Percentiles rank a stretch among this genome's conserved stretches.
These are phyloP conservation scores for Andrena haemorrhoa DNA, from an alignment of 2,888 invertebrate species.

Conservation along the genomic window DNA sequence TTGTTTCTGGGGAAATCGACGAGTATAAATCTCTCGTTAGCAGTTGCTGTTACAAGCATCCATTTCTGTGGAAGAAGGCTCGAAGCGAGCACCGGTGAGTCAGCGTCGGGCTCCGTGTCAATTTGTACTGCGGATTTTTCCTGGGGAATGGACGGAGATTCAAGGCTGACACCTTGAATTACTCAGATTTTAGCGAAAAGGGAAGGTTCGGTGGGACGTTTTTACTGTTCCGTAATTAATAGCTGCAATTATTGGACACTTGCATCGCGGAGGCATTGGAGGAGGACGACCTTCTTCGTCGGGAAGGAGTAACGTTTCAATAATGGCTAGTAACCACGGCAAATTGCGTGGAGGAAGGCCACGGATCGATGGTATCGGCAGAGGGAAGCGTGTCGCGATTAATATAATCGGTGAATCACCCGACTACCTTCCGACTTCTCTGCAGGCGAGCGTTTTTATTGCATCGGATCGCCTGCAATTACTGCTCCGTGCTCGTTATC, in stretches of 20 bases:
- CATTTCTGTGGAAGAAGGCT: not conserved
- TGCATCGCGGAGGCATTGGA: conserved; percentile 4
- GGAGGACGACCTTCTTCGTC: conserved; percentile 36
- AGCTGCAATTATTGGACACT: not conserved
- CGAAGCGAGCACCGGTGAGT: not conserved
- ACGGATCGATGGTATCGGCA: conserved; percentile 25
- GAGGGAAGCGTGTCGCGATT: conserved; percentile 2
- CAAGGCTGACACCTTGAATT: too few relatives aligned
- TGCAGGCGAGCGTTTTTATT: not conserved
- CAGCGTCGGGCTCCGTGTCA: not conserved
- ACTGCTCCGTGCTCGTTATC: not conserved
- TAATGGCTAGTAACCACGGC: conserved; percentile 29
- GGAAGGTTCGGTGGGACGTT: too few relatives aligned
- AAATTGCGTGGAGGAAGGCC: conserved; percentile 32
- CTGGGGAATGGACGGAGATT: too few relatives aligned
- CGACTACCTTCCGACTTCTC: not conserved
- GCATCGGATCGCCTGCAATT: not conserved
- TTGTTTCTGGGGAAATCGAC: not conserved
- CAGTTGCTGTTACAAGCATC: not conserved
- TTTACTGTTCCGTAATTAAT: not conserved
- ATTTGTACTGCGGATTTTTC: not conserved
- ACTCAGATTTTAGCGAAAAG: not conserved
- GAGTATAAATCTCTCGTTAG: not conserved
- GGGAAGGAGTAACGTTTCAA: conserved; percentile 38
- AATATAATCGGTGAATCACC: conserved; percentile 13